These are phyloP conservation scores for Idris sp. DNA, from an alignment of 1,140 invertebrate species.

Conservation along the genomic window DNA sequence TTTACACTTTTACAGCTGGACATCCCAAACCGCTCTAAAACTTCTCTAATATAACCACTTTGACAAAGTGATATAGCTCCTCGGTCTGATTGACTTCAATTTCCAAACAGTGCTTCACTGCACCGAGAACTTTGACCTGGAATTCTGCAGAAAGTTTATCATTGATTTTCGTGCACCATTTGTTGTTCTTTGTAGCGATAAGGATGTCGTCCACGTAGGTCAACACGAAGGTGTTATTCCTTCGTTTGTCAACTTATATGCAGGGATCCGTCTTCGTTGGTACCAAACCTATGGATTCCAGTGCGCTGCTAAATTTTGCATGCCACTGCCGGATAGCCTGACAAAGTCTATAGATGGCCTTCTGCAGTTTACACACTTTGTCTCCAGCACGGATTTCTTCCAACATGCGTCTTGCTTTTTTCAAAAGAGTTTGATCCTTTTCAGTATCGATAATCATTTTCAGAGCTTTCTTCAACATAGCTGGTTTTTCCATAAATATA, in stretches of 20 bases:
- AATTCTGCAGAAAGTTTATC: not conserved
- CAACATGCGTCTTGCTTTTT: not conserved
- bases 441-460: not conserved
- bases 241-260: not conserved
- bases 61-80: too few species aligned
- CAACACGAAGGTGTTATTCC: too few species aligned
- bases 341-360: constrained; percentile 2
- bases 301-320: not conserved
- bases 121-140: constrained; percentile 3
- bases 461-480: not conserved
- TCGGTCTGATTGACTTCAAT: too few species aligned
- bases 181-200: too few species aligned
- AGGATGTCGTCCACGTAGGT: too few species aligned
- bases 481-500: constrained; percentile 63
- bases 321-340: constrained; percentile 6
- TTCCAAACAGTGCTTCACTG: too few species aligned
- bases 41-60: too few species aligned
- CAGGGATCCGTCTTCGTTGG: constrained; percentile 3
- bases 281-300: not conserved
- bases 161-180: too few species aligned
- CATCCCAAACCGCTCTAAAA: too few species aligned
- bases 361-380: constrained; percentile 1
- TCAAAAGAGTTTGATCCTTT: not conserved
- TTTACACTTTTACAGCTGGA: too few species aligned
- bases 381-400: not conserved